Evolutionary conservation across 1,140 invertebrate genomes (phyloP), one percentile per base, ranked within the genome.

Genomic region (Akabosia matsudoensis): DNA sequence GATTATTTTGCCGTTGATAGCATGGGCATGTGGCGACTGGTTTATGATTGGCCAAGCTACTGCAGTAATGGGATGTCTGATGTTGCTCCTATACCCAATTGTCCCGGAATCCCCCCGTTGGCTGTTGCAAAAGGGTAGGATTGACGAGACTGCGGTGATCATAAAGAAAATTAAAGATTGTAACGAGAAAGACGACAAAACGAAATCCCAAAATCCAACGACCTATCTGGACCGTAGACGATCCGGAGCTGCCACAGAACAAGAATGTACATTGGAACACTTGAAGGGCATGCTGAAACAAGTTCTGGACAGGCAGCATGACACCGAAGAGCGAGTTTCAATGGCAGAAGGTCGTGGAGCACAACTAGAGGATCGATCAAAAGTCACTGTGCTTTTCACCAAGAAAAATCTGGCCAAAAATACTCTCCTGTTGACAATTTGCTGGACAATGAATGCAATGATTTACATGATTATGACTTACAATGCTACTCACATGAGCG

Each of bases 101-200:
- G 81, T 87, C 30, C 87, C 87, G 0, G 87, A 88, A 82, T 86
- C 87, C 7, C 84, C 88, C 0, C 75, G 85, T 33, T 88, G 87
- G 87, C 82, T 88, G 7, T 61, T 88, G 0, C 83, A 82, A 22
- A 85, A 85, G 74, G 85, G 86, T 18, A 82, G 83, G 74, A 84
- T 85, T 61, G 83, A 85, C 34, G 87, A 89, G 82, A 88, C 89
- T 0, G 82, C 83, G 70, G 74, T 73, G 22, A 82, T 85, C 0
- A 64, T 87, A 30, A 78, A 79, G 16, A 30, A 77, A 14, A 75
- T 80, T 24, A 56, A 75, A 18, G 76, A 73, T 70, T 52, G 33
- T 0, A 80, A 80, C 76, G 75, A 77, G 34, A 77, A 64, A 24
- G 22, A 22, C 7, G 61, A 78, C n/a, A n/a, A n/a, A n/a, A n/a